Evolutionary conservation across 2,113 vertebrate species (phyloP).

Genomic region (Syngnathus floridae): DNA sequence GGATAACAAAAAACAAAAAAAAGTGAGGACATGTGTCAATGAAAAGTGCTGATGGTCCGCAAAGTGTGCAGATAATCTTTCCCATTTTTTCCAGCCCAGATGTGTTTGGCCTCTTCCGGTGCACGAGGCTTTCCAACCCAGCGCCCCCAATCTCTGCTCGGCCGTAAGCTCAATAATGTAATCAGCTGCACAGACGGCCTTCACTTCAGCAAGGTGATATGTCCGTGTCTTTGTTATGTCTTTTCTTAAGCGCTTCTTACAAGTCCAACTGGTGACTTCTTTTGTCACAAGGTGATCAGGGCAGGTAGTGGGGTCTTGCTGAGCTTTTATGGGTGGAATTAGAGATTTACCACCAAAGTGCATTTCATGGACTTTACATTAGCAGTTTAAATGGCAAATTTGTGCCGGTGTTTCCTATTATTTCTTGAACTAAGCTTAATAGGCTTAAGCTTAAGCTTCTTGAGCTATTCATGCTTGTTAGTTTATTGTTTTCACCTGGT

Average conservation of each 20-base stretch:
- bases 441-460: too few species aligned
- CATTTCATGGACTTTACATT: not conserved
- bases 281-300: slow-evolving; percentile 31
- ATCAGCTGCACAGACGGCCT: slow-evolving; percentile 25
- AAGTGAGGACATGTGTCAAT: slow-evolving; percentile 29
- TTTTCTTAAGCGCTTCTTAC: slow-evolving; percentile 36
- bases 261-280: slow-evolving; percentile 30
- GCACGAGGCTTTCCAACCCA: slow-evolving; percentile 10
- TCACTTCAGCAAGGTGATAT: slow-evolving; percentile 30
- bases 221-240: slow-evolving; percentile 26
- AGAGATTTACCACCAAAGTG: slow-evolving; percentile 38
- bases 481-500: too few species aligned
- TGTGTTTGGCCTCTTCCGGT: slow-evolving; percentile 29
- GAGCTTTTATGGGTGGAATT: slow-evolving; percentile 35
- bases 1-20: slow-evolving; percentile 5
- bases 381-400: not conserved
- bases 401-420: not conserved
- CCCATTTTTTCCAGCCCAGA: slow-evolving; percentile 21
- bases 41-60: slow-evolving; percentile 52
- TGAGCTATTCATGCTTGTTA: too few species aligned
- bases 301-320: slow-evolving; percentile 30
- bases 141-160: not conserved
- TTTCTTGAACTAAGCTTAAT: not conserved
- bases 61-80: slow-evolving; percentile 24
- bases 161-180: slow-evolving; percentile 19